Conservation (phyloP, 2,113 vertebrate genomes). For the Caranx melampygus region DNA sequence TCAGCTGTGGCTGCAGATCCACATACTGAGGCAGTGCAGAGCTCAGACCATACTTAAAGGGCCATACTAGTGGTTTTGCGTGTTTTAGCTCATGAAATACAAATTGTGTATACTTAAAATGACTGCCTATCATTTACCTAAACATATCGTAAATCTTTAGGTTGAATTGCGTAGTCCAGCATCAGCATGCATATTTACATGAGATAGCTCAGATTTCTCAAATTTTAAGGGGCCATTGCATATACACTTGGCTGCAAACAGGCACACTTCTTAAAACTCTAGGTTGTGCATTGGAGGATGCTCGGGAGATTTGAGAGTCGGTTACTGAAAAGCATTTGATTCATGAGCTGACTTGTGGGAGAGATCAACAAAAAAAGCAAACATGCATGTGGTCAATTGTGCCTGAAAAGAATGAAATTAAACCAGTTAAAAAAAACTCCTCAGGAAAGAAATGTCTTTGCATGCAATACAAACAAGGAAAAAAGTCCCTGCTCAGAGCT, state of each 20-base stretch:
- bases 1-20: constrained; percentile 33
- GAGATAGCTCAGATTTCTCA: not conserved
- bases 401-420: not conserved
- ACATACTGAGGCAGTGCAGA: constrained; percentile 36
- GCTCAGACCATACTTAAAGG: constrained; percentile 28
- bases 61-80: constrained; percentile 37
- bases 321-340: not conserved
- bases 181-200: not conserved
- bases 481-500: not conserved
- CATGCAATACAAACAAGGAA: not conserved
- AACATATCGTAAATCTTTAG: constrained; percentile 19
- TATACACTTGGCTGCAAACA: not conserved
- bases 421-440: not conserved
- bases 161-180: not conserved
- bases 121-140: constrained; percentile 37
- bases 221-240: not conserved
- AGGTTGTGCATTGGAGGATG: not conserved
- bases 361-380: not conserved
- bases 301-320: not conserved
- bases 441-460: not conserved
- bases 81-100: constrained; percentile 51
- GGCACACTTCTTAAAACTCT: not conserved
- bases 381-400: not conserved
- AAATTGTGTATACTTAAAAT: constrained; percentile 45
- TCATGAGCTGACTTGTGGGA: not conserved